Evolutionary conservation across 2,113 vertebrate species (phyloP).

Genomic region (Sylvia atricapilla): DNA sequence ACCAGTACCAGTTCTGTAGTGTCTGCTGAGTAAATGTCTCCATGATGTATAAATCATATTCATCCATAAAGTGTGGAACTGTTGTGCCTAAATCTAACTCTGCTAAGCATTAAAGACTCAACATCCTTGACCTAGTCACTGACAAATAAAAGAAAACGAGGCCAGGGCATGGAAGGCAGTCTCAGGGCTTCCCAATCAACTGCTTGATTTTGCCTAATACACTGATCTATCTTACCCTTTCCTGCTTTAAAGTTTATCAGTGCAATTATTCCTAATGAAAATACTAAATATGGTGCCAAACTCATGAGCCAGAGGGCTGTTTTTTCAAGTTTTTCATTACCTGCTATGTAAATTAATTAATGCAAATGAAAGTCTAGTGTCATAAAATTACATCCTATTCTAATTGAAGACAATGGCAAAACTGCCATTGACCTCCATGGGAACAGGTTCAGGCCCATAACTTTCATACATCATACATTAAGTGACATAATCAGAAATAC

Average conservation of each 20-base stretch:
- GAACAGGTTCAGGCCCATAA: conserved; percentile 55
- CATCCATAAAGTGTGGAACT: background rate
- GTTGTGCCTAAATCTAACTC: background rate
- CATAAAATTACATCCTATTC: conserved; percentile 11
- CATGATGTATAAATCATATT: background rate
- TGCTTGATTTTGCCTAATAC: background rate
- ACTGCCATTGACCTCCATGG: conserved; percentile 47
- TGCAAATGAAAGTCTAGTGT: conserved; percentile 44
- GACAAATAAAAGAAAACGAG: background rate
- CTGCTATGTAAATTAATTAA: conserved; percentile 63
- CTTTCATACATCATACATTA: conserved; percentile 37
- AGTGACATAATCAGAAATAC: conserved; percentile 52
- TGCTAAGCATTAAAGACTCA: background rate
- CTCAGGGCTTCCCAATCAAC: background rate
- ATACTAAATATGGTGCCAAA: conserved; percentile 20
- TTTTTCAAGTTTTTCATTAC: conserved; percentile 52
- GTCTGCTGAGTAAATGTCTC: background rate
- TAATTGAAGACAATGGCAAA: conserved; percentile 57
- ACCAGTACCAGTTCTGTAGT: background rate
- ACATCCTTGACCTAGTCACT: background rate
- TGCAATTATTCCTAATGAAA: conserved; percentile 48
- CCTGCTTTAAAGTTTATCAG: conserved; percentile 35
- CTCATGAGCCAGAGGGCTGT: conserved; percentile 17
- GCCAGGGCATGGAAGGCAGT: background rate
- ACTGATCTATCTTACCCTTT: background rate